These are phyloP conservation scores for Anarsia innoxiella DNA, from an alignment of 2,888 invertebrate genomes.

Conservation along the genomic window DNA sequence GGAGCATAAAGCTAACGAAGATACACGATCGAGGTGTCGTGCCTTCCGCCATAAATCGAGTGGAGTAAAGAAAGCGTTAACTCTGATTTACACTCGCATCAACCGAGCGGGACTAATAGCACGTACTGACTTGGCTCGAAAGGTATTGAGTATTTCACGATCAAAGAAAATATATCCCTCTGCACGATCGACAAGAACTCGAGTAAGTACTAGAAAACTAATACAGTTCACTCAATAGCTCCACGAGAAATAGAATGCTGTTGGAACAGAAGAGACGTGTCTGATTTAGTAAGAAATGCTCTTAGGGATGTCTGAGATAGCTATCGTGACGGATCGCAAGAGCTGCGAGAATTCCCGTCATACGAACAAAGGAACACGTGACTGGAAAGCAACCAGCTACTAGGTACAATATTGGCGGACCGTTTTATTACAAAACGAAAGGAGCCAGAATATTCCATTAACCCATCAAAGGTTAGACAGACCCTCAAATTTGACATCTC, in stretches of 20 bases:
- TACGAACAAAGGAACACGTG: slow-evolving; percentile 42
- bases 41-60: slow-evolving; percentile 51
- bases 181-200: slow-evolving; percentile 16
- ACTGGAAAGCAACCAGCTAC: slow-evolving; percentile 17
- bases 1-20: slow-evolving; percentile 36
- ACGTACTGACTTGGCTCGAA: slow-evolving; percentile 17
- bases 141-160: slow-evolving; percentile 23
- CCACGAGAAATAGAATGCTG: slow-evolving; percentile 18
- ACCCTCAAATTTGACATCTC: slow-evolving; percentile 39
- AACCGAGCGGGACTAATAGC: slow-evolving; percentile 31
- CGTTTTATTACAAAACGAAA: slow-evolving; percentile 15
- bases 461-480: slow-evolving; percentile 25
- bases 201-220: no score
- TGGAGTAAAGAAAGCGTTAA: slow-evolving; percentile 57
- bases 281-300: slow-evolving; percentile 41
- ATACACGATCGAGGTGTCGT: slow-evolving; percentile 42
- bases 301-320: slow-evolving; percentile 34
- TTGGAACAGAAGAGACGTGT: slow-evolving; percentile 26
- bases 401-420: background rate
- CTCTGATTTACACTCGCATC: slow-evolving; percentile 57
- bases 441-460: slow-evolving; percentile 18
- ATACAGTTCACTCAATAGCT: slow-evolving; percentile 2
- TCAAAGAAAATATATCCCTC: slow-evolving; percentile 12
- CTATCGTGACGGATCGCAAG: slow-evolving; percentile 39
- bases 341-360: slow-evolving; percentile 34